Base-by-base conservation (phyloP, 1,140 invertebrate genomes). In the Caenorhabditis briggsae region DNA sequence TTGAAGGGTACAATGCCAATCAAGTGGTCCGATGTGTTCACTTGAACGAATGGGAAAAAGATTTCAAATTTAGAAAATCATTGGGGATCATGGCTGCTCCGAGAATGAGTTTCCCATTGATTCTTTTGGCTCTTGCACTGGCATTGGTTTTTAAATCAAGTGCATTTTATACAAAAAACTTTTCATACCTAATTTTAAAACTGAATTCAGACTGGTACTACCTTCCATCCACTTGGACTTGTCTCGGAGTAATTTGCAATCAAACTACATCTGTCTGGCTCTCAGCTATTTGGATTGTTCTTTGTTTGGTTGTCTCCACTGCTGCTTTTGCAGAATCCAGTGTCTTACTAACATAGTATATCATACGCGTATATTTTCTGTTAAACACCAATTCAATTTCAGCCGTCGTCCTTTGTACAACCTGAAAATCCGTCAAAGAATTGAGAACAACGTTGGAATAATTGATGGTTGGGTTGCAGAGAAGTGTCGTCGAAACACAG, bases 21-120 rank as follows among this genome's bases (percentile, higher is more conserved):
- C 70, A 78, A 78, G 70, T 78, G 33, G 70, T 78, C 14, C 70
- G 70, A 78, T 78, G 70, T 78, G 70, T 78, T 78, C 70, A 78
- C 50, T 5, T 78, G 20, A 78, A 78, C n/a, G 70, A 78, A 53
- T 78, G 70, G 70, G 70, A 78, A 23, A 14, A 11, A 25, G 70
- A 78, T 78, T 78, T 78, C n/a, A 9, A 78, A 48, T 50, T 5
- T 50, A 78, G 46, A 78, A 50, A n/a, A 78, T 46, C 70, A 12
- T 78, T 46, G 70, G 70, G 70, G 18, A 50, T 78, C 18, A 78
- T 53, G 70, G 70, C 46, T 50, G 70, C 70, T 12, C 70, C 70
- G 18, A 41, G 70, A 53, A 50, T 78, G 46, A n/a, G 25, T 50
- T 14, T 78, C 11, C 70, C 70, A 23, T 25, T 78, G n/a, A 16